Base-by-base conservation (phyloP, 2,113 vertebrate species). In the Siniperca knerii region DNA sequence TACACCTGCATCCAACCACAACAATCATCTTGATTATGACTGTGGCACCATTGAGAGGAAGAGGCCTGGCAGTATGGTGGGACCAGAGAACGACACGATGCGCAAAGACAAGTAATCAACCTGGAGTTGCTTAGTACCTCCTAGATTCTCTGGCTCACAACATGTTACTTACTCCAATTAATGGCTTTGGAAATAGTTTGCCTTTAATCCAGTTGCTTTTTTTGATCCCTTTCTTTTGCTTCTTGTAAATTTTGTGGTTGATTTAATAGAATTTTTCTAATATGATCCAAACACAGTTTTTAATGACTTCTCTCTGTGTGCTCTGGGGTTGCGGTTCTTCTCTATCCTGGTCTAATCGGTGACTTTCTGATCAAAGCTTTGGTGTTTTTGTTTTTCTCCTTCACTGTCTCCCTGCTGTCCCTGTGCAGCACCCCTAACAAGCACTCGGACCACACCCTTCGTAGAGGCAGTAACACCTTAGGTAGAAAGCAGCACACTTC, bases 401-500 rank as follows among this genome's bases (percentile, higher is more conserved):
- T 90, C 83, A 90, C 91, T 84, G 46, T 92, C 88, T 90, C 82
- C 81, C 84, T 23, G 54, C 82, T 66, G 46, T 84, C 89, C 85
- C 89, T 93, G 94, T 96, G 94, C 97, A 99, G 98, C 96, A 95
- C 97, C 95, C 95, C 97, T 97, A 97, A 97, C 95, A 99, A 99
- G 97, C 95, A 97, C 95, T 91, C 94, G 96, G 98, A 99, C 90
- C 95, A 97, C 95, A 96, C 95, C 82, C 94, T 96, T 12, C 97
- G 98, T 96, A 96, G 98, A 95, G 95, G 97, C 96, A 97, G 97
- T 96, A 93, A 91, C 90, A 98, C 97, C 90, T 94, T 99, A 96
- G 97, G 92, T 97, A 98, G 98, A 97, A 99, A 99, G 96, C 98
- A 98, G 96, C 98, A 98, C 94, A 95, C 96, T 67, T 97, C 97